phyloP scores from a whole-genome alignment of 1,140 invertebrate species.

The Caenorhabditis remanei region DNA sequence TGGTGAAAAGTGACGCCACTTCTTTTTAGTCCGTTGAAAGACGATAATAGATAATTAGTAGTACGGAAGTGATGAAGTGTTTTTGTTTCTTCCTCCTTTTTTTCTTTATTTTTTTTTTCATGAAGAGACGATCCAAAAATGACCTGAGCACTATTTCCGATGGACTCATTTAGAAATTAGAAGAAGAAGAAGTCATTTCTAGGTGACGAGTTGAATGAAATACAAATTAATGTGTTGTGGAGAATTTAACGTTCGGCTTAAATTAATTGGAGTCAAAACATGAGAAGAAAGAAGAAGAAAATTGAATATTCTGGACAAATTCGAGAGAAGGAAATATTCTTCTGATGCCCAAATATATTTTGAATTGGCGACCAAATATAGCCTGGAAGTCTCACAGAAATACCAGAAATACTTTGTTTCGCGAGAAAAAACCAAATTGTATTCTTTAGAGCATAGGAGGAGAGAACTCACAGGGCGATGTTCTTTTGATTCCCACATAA shows the following conservation, averaged over 20 bases:
- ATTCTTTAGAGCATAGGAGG: no score
- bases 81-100: slow-evolving; percentile 20
- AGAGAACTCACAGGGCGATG: background rate
- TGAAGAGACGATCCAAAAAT: background rate
- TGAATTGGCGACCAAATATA: background rate
- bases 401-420: no score
- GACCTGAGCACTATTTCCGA: background rate
- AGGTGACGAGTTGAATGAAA: no score
- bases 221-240: no score
- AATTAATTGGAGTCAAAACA: background rate
- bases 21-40: background rate
- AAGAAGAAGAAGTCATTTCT: no score
- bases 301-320: background rate
- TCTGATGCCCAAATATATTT: slow-evolving; percentile 4
- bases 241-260: no score
- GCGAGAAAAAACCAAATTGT: no score
- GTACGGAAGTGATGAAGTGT: slow-evolving; percentile 17
- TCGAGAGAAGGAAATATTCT: background rate
- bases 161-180: no score
- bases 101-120: background rate
- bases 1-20: slow-evolving; percentile 45
- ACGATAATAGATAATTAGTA: slow-evolving; percentile 51
- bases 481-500: slow-evolving; percentile 17
- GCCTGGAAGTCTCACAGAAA: no score
- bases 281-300: background rate